Percentiles rank a stretch among this genome's conserved stretches.
Conservation (phyloP, 1,140 invertebrate species). For the Neuroterus valhalla region DNA sequence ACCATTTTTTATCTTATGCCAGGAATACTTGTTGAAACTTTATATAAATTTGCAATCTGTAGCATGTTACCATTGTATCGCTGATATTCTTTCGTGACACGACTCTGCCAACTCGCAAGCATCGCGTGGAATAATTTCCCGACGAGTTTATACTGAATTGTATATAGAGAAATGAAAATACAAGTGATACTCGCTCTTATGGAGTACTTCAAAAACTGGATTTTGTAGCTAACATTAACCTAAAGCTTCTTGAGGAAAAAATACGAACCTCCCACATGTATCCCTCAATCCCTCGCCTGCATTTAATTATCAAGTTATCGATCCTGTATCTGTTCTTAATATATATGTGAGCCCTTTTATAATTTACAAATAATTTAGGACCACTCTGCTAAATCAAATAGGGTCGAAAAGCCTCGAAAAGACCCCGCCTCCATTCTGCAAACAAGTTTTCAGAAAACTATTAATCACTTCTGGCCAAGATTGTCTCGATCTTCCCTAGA, state of each 20-base stretch:
- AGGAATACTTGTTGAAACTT: not conserved
- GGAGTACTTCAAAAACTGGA: not conserved
- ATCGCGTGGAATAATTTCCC: conserved; percentile 69
- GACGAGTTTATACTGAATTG: conserved; percentile 11
- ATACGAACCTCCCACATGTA: conserved; percentile 10
- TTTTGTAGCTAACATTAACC: not conserved
- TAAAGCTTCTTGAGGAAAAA: not conserved
- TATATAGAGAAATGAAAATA: conserved; percentile 19
- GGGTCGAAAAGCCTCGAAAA: not conserved
- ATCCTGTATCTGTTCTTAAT: conserved; percentile 14
- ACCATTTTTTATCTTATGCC: not conserved
- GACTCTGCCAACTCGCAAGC: conserved; percentile 68
- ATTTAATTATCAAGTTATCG: conserved; percentile 17
- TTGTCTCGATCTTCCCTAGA: not conserved
- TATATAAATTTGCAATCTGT: conserved; percentile 2
- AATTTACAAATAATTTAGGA: too few species aligned
- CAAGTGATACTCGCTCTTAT: not conserved
- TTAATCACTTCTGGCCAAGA: conserved; percentile 8
- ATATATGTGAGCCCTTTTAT: too few species aligned
- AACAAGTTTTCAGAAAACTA: conserved; percentile 21
- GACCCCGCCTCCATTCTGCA: not conserved
- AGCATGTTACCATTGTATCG: conserved; percentile 38
- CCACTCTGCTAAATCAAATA: not conserved
- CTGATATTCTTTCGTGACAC: conserved; percentile 63
- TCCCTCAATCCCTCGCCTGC: conserved; percentile 21